Percentiles rank a stretch among this genome's conserved stretches.
These are phyloP conservation scores for Vannuccia rotundouncinata DNA, from an alignment of 2,888 invertebrate genomes.

Conservation along the genomic window DNA sequence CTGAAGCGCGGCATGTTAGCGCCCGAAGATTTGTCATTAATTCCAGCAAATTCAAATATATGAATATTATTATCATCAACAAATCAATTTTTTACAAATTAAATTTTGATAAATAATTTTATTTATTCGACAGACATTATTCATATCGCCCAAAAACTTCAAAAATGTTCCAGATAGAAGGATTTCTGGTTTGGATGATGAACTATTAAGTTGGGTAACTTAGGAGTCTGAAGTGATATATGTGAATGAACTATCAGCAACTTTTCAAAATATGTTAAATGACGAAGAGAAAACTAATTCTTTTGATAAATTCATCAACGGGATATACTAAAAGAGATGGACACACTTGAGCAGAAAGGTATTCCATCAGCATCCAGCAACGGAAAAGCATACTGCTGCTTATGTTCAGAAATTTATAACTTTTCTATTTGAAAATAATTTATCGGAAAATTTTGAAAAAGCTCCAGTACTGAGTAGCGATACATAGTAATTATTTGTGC, in stretches of 20 bases:
- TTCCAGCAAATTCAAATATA: not conserved
- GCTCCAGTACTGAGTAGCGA: too few species aligned
- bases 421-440: too few species aligned
- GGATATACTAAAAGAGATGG: not conserved
- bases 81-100: not conserved
- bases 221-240: not conserved
- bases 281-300: not conserved
- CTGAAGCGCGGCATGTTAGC: too few species aligned
- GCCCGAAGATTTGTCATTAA: too few species aligned
- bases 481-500: not conserved
- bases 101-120: not conserved
- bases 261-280: not conserved
- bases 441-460: too few species aligned
- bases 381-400: too few species aligned
- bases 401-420: too few species aligned
- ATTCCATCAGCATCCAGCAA: too few species aligned
- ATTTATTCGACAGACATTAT: not conserved
- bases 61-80: not conserved
- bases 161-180: not conserved
- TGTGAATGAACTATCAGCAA: not conserved
- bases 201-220: not conserved
- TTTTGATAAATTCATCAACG: not conserved
- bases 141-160: not conserved
- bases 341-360: not conserved
- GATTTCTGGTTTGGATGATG: not conserved